Percentiles rank a stretch among this genome's conserved stretches.
Evolutionary conservation across 1,140 invertebrate species (phyloP).

Genomic region (Drosophila eugracilis): DNA sequence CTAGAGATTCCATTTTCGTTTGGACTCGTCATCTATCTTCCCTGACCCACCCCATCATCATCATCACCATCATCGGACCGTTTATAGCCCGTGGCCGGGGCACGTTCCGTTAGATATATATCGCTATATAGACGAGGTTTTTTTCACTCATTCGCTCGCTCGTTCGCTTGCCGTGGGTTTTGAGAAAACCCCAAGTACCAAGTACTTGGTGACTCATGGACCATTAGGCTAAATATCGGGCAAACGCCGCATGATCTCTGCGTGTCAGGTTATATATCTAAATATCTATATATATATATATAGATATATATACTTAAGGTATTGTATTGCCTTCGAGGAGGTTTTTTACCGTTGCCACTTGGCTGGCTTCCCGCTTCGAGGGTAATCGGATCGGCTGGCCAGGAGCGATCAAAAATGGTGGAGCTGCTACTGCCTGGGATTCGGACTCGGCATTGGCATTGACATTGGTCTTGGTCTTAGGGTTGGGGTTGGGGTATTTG

Average conservation of each 20-base stretch:
- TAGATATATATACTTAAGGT: constrained; percentile 3
- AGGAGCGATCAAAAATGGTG: constrained; percentile 17
- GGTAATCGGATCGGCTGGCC: constrained; percentile 27
- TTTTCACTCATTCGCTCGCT: background rate
- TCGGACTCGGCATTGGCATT: background rate
- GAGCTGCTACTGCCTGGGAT: background rate
- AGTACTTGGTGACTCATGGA: constrained; percentile 34
- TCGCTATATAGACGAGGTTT: background rate
- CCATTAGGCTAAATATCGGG: constrained; percentile 19
- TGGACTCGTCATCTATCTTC: constrained; percentile 19
- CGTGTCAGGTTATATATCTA: background rate
- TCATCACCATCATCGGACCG: too few relatives aligned
- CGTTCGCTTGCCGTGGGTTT: background rate
- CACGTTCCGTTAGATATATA: constrained; percentile 32
- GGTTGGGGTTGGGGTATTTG: constrained; percentile 4
- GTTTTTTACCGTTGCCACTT: constrained; percentile 48
- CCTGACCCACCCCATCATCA: constrained; percentile 19
- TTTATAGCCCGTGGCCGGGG: constrained; percentile 26
- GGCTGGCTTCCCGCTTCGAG: constrained; percentile 1
- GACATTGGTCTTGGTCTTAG: background rate
- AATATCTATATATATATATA: background rate
- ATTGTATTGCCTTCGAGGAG: constrained; percentile 20
- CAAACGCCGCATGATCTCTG: constrained; percentile 29
- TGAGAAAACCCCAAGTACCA: constrained; percentile 35
- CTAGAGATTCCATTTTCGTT: constrained; percentile 18